These are phyloP conservation scores for Eonycteris spelaea DNA, from an alignment of 2,113 vertebrate genomes.

Conservation along the genomic window DNA sequence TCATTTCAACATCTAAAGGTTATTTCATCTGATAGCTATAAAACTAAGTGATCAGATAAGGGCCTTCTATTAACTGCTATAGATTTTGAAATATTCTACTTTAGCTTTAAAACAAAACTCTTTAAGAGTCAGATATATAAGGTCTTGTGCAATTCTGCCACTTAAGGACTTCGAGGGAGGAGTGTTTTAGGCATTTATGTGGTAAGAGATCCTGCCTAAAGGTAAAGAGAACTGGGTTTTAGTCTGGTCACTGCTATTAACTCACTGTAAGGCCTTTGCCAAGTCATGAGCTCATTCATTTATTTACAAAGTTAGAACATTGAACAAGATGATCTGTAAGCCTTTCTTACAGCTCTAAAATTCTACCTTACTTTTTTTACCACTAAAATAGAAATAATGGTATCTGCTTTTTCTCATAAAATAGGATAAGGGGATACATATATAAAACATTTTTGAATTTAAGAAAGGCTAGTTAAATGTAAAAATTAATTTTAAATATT, in stretches of 20 bases:
- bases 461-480: not conserved
- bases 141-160: not conserved
- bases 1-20: not conserved
- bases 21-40: not conserved
- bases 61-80: not conserved
- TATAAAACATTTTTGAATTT: not conserved
- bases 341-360: not conserved
- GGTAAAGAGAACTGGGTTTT: not conserved
- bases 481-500: not conserved
- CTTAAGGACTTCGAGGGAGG: not conserved
- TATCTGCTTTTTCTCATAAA: conserved; percentile 18
- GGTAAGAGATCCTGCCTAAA: not conserved
- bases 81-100: conserved; percentile 11
- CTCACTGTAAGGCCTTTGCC: not conserved
- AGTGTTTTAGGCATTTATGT: not conserved
- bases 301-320: not conserved
- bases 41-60: not conserved
- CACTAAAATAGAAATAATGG: not conserved
- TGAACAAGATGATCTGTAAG: not conserved
- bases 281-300: not conserved
- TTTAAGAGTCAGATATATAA: not conserved
- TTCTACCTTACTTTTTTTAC: not conserved
- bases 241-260: not conserved
- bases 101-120: not conserved
- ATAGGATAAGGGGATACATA: not conserved